Conservation (phyloP, 2,888 invertebrate genomes). For the Spilosoma lubricipeda region DNA sequence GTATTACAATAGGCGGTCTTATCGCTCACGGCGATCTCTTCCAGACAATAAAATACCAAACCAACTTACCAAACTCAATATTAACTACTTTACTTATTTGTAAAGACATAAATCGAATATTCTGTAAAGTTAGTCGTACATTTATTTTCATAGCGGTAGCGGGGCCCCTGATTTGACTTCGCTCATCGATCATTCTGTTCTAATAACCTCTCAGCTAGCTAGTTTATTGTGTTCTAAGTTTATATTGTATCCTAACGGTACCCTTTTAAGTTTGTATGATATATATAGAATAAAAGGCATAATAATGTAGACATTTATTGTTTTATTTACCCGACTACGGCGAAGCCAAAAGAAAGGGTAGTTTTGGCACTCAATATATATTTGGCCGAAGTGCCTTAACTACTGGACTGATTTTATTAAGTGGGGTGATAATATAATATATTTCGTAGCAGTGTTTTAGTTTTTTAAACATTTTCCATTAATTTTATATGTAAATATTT, state of each 20-base stretch:
- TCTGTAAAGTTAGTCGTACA: slow-evolving; percentile 7
- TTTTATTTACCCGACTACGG: too few species aligned
- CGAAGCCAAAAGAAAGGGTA: too few species aligned
- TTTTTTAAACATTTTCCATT: too few species aligned
- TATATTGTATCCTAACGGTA: not conserved
- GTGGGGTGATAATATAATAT: too few species aligned
- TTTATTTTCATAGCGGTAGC: slow-evolving; percentile 24
- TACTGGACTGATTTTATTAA: too few species aligned
- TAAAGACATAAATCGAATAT: slow-evolving; percentile 6
- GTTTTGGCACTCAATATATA: too few species aligned
- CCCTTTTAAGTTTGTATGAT: not conserved
- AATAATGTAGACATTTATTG: not conserved
- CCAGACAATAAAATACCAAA: too few species aligned
- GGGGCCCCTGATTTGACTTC: slow-evolving; percentile 43
- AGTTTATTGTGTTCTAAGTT: slow-evolving; percentile 16
- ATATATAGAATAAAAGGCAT: not conserved
- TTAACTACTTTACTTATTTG: not conserved
- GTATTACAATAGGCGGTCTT: too few species aligned
- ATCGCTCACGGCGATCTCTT: too few species aligned
- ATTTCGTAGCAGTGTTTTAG: too few species aligned
- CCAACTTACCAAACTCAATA: not conserved
- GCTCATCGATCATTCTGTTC: slow-evolving; percentile 46
- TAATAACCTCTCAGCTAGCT: slow-evolving; percentile 18
- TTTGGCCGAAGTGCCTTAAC: too few species aligned
- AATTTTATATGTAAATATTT: too few species aligned